Base-by-base conservation (phyloP, 1,140 invertebrate species). In the Contarinia nasturtii region DNA sequence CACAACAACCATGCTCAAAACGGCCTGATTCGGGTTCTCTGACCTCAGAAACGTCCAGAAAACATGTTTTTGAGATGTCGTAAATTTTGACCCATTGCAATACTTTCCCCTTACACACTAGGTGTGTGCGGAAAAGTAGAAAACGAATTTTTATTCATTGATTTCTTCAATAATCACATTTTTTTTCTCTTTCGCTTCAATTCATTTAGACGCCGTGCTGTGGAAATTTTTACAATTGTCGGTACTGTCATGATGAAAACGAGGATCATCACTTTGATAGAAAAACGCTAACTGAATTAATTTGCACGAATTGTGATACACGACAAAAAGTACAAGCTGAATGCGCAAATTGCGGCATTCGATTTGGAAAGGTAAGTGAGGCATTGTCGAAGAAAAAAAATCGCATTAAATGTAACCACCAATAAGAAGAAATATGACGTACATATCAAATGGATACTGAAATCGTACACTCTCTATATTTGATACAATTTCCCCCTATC, bases 181-280 rank as follows among this genome's bases (percentile, higher is more conserved):
- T 37, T 33, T 46, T 36, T 49, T 52, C 45, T 21, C 7, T 49
- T 44, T 46, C 15, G 49, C 14, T 38, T 49, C n/a, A 1, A 42
- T 49, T 53, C 49, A 70, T 71, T 10, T 60, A 90, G 86, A 82
- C 82, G 20, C 86, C 85, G 45, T 89, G 86, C 57, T 91, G 86
- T 63, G 79, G 80, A 53, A 87, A 87, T 62, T 72, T 85, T 1
- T 91, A 90, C 62, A 80, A 80, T 49, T 90, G 87, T 58, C 72
- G 87, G 22, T 85, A 88, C 58, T 90, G 87, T 57, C 87, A 91
- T 57, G 85, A 91, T 66, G 83, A 88, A 52, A 78, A 80, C 44
- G 86, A 90, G 56, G 68, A 76, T 41, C 86, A 90, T 59, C 76
- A 79, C 19, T 75, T 90, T 38, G 81, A 86, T 62, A 69, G 86